A percentile compares a stretch with the other conserved stretches of the same genome.
phyloP scores from a whole-genome alignment of 2,888 invertebrate species.

The Asteroscopus sphinx region DNA sequence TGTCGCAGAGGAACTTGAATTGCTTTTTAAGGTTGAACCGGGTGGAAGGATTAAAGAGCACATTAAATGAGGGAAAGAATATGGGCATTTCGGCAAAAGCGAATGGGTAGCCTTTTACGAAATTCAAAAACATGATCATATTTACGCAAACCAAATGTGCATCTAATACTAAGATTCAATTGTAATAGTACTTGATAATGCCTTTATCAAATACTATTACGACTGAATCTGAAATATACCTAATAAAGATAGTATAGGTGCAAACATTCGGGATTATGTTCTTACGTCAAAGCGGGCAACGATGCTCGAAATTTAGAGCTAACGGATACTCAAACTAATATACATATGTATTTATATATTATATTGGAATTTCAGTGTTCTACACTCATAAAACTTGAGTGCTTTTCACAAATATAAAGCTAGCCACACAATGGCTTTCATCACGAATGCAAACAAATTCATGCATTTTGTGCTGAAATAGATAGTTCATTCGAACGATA shows the following conservation, averaged over 20 bases:
- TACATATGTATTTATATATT: too few relatives aligned
- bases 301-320: constrained; percentile 36
- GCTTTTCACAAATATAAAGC: constrained; percentile 46
- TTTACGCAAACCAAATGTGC: too few relatives aligned
- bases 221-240: background rate
- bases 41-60: too few relatives aligned
- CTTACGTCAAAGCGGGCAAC: constrained; percentile 11
- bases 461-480: constrained; percentile 36
- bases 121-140: too few relatives aligned
- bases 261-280: constrained; percentile 22
- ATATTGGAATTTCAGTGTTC: constrained; percentile 25
- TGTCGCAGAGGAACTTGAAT: too few relatives aligned
- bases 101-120: too few relatives aligned
- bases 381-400: constrained; percentile 44
- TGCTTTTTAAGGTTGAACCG: too few relatives aligned
- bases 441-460: constrained; percentile 49
- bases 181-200: too few relatives aligned
- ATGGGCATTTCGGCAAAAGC: too few relatives aligned
- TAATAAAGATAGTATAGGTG: background rate
- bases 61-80: too few relatives aligned
- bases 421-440: constrained; percentile 38
- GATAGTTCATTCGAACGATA: constrained; percentile 4
- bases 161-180: too few relatives aligned
- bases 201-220: too few relatives aligned
- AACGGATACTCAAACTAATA: constrained; percentile 52